Evolutionary conservation across 2,888 invertebrate species (phyloP).

Genomic region (Tenthredo scrophulariae): DNA sequence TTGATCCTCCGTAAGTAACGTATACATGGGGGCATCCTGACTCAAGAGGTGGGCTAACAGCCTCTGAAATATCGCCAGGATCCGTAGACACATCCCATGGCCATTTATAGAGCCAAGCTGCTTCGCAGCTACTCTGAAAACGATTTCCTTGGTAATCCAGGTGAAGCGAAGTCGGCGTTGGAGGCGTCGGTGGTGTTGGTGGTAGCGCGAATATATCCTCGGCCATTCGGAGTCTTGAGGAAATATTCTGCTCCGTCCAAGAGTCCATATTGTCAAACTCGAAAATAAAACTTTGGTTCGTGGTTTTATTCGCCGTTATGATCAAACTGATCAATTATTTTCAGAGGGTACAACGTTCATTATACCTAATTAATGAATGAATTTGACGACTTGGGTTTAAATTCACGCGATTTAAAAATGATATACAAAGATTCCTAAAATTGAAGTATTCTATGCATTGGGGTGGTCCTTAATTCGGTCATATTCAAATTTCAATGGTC

Average conservation of each 20-base stretch:
- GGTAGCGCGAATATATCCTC: slow-evolving; percentile 63
- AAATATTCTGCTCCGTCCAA: slow-evolving; percentile 43
- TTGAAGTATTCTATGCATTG: neutral
- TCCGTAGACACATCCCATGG: slow-evolving; percentile 58
- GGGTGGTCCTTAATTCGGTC: too few relatives aligned
- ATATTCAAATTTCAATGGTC: too few relatives aligned
- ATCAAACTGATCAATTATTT: neutral
- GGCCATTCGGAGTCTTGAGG: slow-evolving; percentile 40
- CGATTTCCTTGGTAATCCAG: slow-evolving; percentile 58
- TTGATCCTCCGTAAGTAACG: slow-evolving; percentile 10
- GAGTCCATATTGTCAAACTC: slow-evolving; percentile 22
- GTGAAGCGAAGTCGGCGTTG: slow-evolving; percentile 60
- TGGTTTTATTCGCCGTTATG: neutral
- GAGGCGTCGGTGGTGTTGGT: slow-evolving; percentile 62
- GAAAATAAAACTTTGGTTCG: slow-evolving; percentile 1
- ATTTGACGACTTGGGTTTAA: neutral
- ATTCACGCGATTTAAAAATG: neutral
- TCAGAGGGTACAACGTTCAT: neutral
- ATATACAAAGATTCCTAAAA: neutral
- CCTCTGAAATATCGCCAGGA: slow-evolving; percentile 44
- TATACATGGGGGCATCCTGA: slow-evolving; percentile 12
- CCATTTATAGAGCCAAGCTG: slow-evolving; percentile 59
- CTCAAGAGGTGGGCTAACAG: slow-evolving; percentile 19
- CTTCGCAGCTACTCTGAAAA: slow-evolving; percentile 58
- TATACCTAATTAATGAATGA: neutral